These are phyloP conservation scores for Macrobrachium nipponense DNA, from an alignment of 1,140 invertebrate genomes.

Conservation along the genomic window DNA sequence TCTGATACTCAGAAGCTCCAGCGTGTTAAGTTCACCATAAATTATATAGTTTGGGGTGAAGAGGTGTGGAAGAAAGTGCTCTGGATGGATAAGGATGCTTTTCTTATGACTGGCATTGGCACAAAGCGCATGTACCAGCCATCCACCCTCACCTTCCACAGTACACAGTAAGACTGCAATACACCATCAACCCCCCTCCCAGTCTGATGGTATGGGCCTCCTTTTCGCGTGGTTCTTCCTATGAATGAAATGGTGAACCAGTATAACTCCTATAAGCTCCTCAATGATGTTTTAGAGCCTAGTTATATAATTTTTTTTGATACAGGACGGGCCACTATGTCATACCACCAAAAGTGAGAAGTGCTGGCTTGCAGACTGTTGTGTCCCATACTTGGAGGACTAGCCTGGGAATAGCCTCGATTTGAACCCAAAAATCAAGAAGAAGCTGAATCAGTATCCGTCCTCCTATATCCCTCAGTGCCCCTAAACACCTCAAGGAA, in stretches of 20 bases:
- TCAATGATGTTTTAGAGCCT: background rate
- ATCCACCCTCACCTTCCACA: background rate
- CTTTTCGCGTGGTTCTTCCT: constrained; percentile 7
- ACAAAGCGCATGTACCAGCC: background rate
- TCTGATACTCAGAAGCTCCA: background rate
- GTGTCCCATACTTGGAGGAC: background rate
- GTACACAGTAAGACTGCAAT: background rate
- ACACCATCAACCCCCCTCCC: background rate
- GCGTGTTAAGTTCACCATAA: background rate
- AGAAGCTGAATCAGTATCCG: background rate
- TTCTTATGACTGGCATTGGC: constrained; percentile 5
- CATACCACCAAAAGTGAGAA: background rate
- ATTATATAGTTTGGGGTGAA: background rate
- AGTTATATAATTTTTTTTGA: background rate
- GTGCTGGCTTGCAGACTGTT: background rate
- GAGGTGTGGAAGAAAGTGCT: constrained; percentile 1
- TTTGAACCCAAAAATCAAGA: background rate
- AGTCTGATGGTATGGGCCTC: constrained; percentile 13
- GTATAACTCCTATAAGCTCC: background rate
- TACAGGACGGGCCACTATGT: too few species aligned
- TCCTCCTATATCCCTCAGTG: background rate
- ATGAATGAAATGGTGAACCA: constrained; percentile 1
- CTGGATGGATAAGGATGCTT: constrained; percentile 5
- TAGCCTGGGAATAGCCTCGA: background rate
- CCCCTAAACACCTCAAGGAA: background rate